Evolutionary conservation across 2,888 invertebrate genomes (phyloP).

Genomic region (Leucophora obtusa): DNA sequence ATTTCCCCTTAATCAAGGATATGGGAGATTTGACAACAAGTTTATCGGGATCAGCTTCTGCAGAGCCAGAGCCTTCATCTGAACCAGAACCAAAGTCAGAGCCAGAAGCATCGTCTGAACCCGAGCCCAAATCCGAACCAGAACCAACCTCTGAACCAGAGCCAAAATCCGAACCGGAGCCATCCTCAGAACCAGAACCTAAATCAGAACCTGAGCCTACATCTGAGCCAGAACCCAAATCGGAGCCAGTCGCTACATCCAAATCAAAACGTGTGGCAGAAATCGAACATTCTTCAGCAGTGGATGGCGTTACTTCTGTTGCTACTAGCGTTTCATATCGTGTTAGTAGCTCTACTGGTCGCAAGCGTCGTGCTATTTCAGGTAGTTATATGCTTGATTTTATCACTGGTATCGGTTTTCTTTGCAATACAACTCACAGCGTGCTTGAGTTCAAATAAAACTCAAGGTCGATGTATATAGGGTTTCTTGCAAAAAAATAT

Average conservation of each 20-base stretch:
- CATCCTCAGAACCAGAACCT: slow-evolving; percentile 70
- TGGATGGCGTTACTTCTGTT: slow-evolving; percentile 83
- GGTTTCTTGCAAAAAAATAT: too few species aligned
- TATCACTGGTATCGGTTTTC: background rate
- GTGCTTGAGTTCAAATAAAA: too few species aligned
- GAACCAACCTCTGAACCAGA: slow-evolving; percentile 71
- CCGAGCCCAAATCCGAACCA: slow-evolving; percentile 76
- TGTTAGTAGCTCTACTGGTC: slow-evolving; percentile 82
- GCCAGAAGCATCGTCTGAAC: slow-evolving; percentile 77
- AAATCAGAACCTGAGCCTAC: slow-evolving; percentile 67
- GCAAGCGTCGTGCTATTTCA: slow-evolving; percentile 71
- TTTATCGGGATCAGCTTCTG: slow-evolving; percentile 72
- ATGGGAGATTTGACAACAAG: slow-evolving; percentile 71
- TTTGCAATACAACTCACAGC: slow-evolving; percentile 33
- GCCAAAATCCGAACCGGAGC: slow-evolving; percentile 68
- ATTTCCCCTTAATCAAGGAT: slow-evolving; percentile 85
- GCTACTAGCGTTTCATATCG: slow-evolving; percentile 89
- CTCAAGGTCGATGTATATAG: too few species aligned
- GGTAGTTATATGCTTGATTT: slow-evolving; percentile 66
- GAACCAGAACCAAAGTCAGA: slow-evolving; percentile 79
- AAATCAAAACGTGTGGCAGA: slow-evolving; percentile 81
- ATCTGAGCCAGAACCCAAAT: slow-evolving; percentile 72
- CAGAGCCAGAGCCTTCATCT: slow-evolving; percentile 77
- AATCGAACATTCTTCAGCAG: slow-evolving; percentile 79
- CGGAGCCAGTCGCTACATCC: slow-evolving; percentile 76